Evolutionary conservation across 2,888 invertebrate species (phyloP), one percentile per base, ranked within the genome.

Genomic region (Strigamia maritima): DNA sequence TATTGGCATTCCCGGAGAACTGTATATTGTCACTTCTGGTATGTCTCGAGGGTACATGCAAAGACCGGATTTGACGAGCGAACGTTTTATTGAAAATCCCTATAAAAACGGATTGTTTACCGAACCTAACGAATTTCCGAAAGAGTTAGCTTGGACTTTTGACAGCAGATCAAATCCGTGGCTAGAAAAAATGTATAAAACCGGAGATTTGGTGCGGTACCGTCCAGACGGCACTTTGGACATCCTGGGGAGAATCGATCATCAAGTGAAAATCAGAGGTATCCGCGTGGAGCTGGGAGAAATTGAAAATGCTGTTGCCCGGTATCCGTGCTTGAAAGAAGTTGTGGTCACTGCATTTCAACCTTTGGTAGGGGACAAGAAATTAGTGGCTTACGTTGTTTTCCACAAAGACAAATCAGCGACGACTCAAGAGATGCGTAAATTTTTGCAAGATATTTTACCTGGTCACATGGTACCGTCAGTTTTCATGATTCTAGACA

Each of bases 251-350:
- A 81, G 84, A 24, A 81, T 79, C 28, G 84, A 84, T 79, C 77
- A 77, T 26, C 84, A 84, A 80, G 82, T 84, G 22, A 84, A 84
- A 81, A 81, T 84, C 4, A 81, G 84, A 24, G 84, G 84, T 16
- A 83, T 81, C 70, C 82, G 84, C 14, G 82, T 84, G 12, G 84
- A 84, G 28, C 70, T 84, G 2, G 80, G 80, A 4, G 84, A 84
- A 81, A 82, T 84, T 12, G 84, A 85, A 54, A 80, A 75, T 14
- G 79, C 76, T 4, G 49, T 84, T n/a, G 60, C 78, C 24, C 4
- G 31, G 10, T 70, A 79, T 26, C 16, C 35, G 0, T 76, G 65
- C 16, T 78, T 84, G 8, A 4, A 28, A 12, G 74, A 78, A 35
- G 81, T 80, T 24, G 82, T 81, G 79, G 80, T 82, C 12, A 49